phyloP scores from a whole-genome alignment of 2,888 invertebrate genomes.

The Andrena flavipes region DNA sequence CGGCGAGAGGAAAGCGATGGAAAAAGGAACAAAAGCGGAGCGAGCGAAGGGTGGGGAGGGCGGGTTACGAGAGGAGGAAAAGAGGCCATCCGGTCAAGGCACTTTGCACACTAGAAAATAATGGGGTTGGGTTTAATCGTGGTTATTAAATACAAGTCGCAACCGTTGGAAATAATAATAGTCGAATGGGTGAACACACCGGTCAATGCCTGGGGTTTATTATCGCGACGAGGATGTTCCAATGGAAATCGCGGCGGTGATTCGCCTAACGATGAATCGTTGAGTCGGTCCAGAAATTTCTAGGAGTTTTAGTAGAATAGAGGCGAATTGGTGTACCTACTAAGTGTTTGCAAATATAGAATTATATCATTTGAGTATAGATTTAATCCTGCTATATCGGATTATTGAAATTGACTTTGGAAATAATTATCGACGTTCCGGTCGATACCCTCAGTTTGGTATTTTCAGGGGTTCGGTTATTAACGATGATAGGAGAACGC shows the following conservation, averaged over 20 bases:
- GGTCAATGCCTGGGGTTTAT: not conserved
- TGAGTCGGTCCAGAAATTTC: too few relatives aligned
- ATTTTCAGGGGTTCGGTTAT: conserved; percentile 3
- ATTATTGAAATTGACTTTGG: too few relatives aligned
- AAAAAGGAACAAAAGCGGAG: not conserved
- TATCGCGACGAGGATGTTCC: not conserved
- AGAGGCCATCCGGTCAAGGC: conserved; percentile 53
- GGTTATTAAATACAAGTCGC: conserved; percentile 47
- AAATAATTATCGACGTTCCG: not conserved
- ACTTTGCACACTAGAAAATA: conserved; percentile 48
- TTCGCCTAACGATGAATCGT: too few relatives aligned
- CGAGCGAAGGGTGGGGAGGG: not conserved
- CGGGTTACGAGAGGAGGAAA: conserved; percentile 20
- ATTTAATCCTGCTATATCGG: too few relatives aligned
- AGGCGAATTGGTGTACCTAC: too few relatives aligned
- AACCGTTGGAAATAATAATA: conserved; percentile 7
- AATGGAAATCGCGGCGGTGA: too few relatives aligned
- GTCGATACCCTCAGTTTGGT: not conserved
- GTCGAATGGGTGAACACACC: not conserved
- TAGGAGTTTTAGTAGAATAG: too few relatives aligned
- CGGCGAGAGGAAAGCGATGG: not conserved
- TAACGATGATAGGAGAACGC: not conserved
- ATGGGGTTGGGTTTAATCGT: conserved; percentile 49
- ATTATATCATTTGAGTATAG: too few relatives aligned
- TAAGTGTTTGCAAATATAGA: too few relatives aligned